Evolutionary conservation across 2,888 invertebrate genomes (phyloP).

Genomic region (Automeris io): DNA sequence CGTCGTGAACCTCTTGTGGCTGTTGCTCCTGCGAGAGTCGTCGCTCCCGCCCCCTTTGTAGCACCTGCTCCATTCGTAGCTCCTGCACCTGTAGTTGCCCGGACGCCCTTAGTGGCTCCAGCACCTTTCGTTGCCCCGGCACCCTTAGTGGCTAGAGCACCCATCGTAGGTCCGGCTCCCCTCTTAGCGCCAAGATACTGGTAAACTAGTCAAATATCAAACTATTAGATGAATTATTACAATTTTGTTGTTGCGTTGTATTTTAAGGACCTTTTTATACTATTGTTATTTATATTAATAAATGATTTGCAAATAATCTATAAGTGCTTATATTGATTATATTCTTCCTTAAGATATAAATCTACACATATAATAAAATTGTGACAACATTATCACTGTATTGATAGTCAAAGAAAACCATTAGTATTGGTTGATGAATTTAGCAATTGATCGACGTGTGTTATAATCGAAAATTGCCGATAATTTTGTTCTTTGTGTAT

Average conservation of each 20-base stretch:
- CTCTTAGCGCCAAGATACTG: constrained; percentile 28
- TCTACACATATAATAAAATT: too few species aligned
- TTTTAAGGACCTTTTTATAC: constrained; percentile 45
- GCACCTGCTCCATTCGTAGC: constrained; percentile 38
- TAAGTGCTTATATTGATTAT: background rate
- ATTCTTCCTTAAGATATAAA: too few species aligned
- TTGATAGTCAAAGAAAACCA: too few species aligned
- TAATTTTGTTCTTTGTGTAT: too few species aligned
- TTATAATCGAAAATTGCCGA: too few species aligned
- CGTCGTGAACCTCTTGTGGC: constrained; percentile 67
- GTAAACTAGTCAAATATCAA: background rate
- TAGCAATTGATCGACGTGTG: too few species aligned
- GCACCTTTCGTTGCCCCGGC: constrained; percentile 42
- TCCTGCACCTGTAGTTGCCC: constrained; percentile 28
- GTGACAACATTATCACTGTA: too few species aligned
- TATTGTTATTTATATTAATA: constrained; percentile 65
- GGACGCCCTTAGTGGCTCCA: constrained; percentile 28
- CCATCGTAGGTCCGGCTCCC: constrained; percentile 44
- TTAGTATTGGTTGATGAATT: too few species aligned
- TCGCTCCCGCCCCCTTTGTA: constrained; percentile 36
- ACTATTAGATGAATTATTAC: constrained; percentile 66
- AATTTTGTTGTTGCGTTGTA: constrained; percentile 60
- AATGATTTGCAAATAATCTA: constrained; percentile 29
- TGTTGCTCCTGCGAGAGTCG: constrained; percentile 34
- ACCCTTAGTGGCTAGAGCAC: constrained; percentile 31